A percentile compares a stretch with the other conserved stretches of the same genome.
These are phyloP conservation scores for Listronotus oregonensis DNA, from an alignment of 1,140 invertebrate genomes.

Conservation along the genomic window DNA sequence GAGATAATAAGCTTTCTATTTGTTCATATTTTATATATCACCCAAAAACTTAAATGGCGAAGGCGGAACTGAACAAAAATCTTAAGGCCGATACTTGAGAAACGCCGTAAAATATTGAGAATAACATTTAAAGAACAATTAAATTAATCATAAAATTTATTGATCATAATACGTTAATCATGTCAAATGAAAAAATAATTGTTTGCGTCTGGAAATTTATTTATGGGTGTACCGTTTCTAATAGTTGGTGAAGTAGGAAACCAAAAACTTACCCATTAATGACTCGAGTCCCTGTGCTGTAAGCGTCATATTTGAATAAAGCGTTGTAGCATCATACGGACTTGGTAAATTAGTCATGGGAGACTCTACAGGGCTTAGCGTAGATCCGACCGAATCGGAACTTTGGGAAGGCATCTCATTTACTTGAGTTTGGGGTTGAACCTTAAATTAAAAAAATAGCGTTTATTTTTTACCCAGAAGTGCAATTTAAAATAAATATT, in stretches of 20 bases:
- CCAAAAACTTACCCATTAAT: slow-evolving; percentile 52
- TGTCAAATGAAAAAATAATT: too few relatives aligned
- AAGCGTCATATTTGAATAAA: slow-evolving; percentile 79
- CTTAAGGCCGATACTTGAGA: too few relatives aligned
- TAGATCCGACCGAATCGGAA: slow-evolving; percentile 65
- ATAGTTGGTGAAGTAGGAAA: neutral
- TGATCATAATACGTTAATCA: too few relatives aligned
- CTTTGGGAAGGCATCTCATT: slow-evolving; percentile 68
- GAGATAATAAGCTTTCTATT: too few relatives aligned
- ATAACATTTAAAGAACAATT: too few relatives aligned
- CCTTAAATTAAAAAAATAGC: slow-evolving; percentile 43
- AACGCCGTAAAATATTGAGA: too few relatives aligned
- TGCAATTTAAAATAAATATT: neutral
- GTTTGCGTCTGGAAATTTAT: too few relatives aligned
- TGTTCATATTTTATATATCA: too few relatives aligned
- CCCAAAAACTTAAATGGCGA: too few relatives aligned
- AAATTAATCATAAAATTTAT: too few relatives aligned
- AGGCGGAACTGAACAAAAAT: too few relatives aligned
- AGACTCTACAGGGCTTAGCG: slow-evolving; percentile 67
- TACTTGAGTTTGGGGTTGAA: slow-evolving; percentile 55
- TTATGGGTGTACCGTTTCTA: too few relatives aligned
- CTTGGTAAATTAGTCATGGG: slow-evolving; percentile 70
- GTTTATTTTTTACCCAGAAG: slow-evolving; percentile 10
- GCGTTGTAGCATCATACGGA: slow-evolving; percentile 76
- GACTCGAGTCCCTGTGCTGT: slow-evolving; percentile 62